Evolutionary conservation across 2,797 vertebrate genomes (phyloP).

Genomic region (Pseudocheirus occidentalis): DNA sequence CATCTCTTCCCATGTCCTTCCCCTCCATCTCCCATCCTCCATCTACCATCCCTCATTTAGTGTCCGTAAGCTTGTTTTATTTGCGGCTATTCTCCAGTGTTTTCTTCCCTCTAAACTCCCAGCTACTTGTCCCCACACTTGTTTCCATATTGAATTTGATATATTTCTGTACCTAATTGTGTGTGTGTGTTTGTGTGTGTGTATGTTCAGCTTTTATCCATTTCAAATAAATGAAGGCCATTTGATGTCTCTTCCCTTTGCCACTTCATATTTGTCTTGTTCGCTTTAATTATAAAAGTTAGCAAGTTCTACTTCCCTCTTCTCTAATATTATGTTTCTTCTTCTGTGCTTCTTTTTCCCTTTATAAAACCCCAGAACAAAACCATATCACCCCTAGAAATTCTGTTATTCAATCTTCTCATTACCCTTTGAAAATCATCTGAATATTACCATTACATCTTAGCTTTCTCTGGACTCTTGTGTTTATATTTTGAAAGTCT

Average conservation of each 20-base stretch:
- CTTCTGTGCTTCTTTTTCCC: not conserved
- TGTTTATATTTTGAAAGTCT: not conserved
- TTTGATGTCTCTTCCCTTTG: not conserved
- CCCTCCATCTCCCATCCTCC: not conserved
- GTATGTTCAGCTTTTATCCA: not conserved
- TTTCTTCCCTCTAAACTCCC: not conserved
- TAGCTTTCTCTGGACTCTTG: not conserved
- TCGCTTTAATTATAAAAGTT: not conserved
- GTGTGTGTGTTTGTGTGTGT: not conserved
- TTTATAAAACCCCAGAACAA: not conserved
- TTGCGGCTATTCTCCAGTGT: not conserved
- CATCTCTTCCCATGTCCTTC: not conserved
- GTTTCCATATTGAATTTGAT: not conserved
- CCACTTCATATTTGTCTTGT: not conserved
- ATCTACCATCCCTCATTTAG: not conserved
- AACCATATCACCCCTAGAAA: not conserved
- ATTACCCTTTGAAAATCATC: not conserved
- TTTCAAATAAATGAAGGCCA: not conserved
- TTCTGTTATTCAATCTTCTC: not conserved
- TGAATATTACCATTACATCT: not conserved
- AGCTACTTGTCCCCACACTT: not conserved
- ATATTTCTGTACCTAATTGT: not conserved
- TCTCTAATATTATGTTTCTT: not conserved
- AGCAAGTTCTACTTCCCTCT: not conserved
- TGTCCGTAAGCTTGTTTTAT: not conserved